Evolutionary conservation across 2,888 invertebrate genomes (phyloP), one percentile per base, ranked within the genome.

Genomic region (Aleiodes alternator): DNA sequence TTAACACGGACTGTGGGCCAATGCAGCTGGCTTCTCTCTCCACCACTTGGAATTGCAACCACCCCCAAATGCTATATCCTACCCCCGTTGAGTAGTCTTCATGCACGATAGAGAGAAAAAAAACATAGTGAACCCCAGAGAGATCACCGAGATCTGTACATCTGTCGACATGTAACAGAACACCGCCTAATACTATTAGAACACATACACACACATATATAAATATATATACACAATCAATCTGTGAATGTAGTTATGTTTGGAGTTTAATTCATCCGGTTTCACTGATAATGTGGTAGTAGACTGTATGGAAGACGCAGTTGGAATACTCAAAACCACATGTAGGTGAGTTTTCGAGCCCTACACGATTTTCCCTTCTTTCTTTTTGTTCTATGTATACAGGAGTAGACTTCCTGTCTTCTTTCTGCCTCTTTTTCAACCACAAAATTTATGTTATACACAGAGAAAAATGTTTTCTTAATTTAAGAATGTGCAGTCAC

Each of bases 81-180:
- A 56, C 69, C 75, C 76, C 75, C 72, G 69, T 79, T 69, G 70
- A 69, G 43, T 77, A 69, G 43, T 77, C 69, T 66, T 61, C 55
- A 61, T 56, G 29, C 50, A 53, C 79, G 71, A 79, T 73, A 80
- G 64, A 77, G 69, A 71, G 68, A 78, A 79, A 80, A 79, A 80
- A 75, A 72, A 71, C 71, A 78, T 76, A 77, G 73, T 59, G 76
- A 75, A 73, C 76, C 76, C 76, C 78, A 75, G 70, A 76, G 68
- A 69, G 59, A 69, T 66, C 77, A 77, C 70, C 74, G 76, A 80
- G 81, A 82, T 84, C 80, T 82, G 86, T 87, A 87, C 89, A 88
- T 88, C 88, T 89, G 89, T 89, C 87, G 84, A 84, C 84, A 86
- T 85, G 89, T 89, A 89, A 89, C 87, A 85, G 88, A 88, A 89